Base-by-base conservation (phyloP, 2,888 invertebrate genomes). In the Ennomos fuscantarius region DNA sequence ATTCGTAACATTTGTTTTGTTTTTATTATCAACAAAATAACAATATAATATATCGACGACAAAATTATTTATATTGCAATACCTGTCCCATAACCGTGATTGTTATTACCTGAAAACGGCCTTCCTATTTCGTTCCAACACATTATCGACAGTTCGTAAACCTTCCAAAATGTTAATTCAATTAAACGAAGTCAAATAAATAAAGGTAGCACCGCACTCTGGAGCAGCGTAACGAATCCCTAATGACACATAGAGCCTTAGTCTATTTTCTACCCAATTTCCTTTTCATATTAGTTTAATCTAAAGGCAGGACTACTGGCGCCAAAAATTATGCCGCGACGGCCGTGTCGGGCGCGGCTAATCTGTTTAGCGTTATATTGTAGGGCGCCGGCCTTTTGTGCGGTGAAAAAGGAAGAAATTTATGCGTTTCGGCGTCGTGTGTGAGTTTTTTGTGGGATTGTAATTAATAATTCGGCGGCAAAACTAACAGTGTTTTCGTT, bases 391-490 rank as follows among this genome's bases (percentile, higher is more conserved):
- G 74, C 78, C 86, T 86, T 91, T 92, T 92, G 92, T 90, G 89
- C 83, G 85, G 82, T 87, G 86, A 89, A 91, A 92, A 92, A 91
- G 88, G 89, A 90, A 90, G 87, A 92, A 91, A 92, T 91, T 92
- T 92, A 91, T 92, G 88, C 86, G 87, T 88, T 89, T 89, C 92
- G 92, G 91, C 87, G 77, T 82, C 86, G 87, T 89, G 90, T 90
- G 88, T 86, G 79, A 82, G 88, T 91, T 92, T 92, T 91, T 92
- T 92, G 88, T 90, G 74, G 69, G 88, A 89, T 90, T 89, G 92
- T 92, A 92, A 92, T 92, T 92, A 92, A 92, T 92, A 92, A 92
- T 92, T 92, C 90, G 89, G 92, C 92, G 92, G 93, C 91, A 92
- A 93, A 93, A 92, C 93, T 92, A 93, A 93, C 93, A 93, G 92